phyloP scores from a whole-genome alignment of 2,888 invertebrate genomes.

The Lochmaea crataegi region DNA sequence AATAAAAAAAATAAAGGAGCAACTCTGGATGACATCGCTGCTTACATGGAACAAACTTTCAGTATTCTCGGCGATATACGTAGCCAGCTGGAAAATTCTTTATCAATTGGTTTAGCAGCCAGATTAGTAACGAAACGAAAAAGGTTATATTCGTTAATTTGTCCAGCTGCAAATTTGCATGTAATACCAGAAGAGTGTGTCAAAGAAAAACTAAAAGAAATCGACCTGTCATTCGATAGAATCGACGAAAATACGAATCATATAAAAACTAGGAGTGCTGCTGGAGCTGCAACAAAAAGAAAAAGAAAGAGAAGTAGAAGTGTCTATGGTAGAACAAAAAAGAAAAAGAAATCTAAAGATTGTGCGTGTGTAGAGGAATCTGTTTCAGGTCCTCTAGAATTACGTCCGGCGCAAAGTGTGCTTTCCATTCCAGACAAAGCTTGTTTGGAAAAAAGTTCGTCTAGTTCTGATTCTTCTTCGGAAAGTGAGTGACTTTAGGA shows the following conservation, averaged over 20 bases:
- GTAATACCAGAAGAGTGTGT: conserved; percentile 45
- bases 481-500: not conserved
- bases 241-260: not conserved
- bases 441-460: not conserved
- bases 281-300: not conserved
- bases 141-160: conserved; percentile 44
- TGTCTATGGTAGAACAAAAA: not conserved
- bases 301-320: not conserved
- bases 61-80: conserved; percentile 47
- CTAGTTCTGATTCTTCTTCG: not conserved
- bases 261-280: not conserved
- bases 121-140: conserved; percentile 45
- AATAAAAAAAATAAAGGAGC: conserved; percentile 44
- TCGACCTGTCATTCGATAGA: conserved; percentile 41
- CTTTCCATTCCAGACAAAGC: not conserved
- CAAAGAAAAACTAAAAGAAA: conserved; percentile 45
- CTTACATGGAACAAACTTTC: conserved; percentile 47
- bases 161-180: conserved; percentile 49
- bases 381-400: not conserved
- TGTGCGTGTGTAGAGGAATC: not conserved
- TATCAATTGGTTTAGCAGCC: conserved; percentile 45
- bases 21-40: conserved; percentile 46
- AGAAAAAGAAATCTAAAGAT: not conserved
- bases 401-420: not conserved
- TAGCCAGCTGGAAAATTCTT: conserved; percentile 48